phyloP scores from a whole-genome alignment of 1,140 invertebrate genomes.

The Leptopilina clavipes region DNA sequence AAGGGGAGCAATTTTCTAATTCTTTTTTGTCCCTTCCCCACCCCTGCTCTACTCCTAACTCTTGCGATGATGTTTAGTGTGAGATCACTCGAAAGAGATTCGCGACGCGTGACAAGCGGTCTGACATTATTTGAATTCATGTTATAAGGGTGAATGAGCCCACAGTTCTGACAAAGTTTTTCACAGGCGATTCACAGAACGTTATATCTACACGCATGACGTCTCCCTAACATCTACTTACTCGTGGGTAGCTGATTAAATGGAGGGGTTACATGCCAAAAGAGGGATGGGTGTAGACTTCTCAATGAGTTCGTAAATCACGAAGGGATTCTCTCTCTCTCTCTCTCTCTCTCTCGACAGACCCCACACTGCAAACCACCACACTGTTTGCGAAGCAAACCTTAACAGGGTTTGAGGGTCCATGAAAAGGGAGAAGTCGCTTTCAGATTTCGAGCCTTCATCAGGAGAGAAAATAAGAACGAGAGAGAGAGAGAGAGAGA shows the following conservation, averaged over 20 bases:
- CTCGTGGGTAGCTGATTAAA: slow-evolving; percentile 54
- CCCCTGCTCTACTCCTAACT: too few species aligned
- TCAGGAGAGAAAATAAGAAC: not conserved
- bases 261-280: slow-evolving; percentile 49
- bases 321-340: slow-evolving; percentile 52
- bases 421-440: slow-evolving; percentile 13
- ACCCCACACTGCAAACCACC: slow-evolving; percentile 44
- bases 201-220: slow-evolving; percentile 28
- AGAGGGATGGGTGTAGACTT: slow-evolving; percentile 50
- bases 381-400: slow-evolving; percentile 31
- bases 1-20: slow-evolving; percentile 24
- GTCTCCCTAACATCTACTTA: slow-evolving; percentile 18
- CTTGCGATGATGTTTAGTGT: not conserved
- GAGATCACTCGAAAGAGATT: slow-evolving; percentile 31
- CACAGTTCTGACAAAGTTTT: slow-evolving; percentile 33
- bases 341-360: slow-evolving; percentile 40
- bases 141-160: slow-evolving; percentile 23
- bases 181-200: slow-evolving; percentile 30
- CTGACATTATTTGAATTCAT: slow-evolving; percentile 32
- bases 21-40: not conserved
- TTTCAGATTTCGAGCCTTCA: slow-evolving; percentile 6
- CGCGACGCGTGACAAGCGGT: slow-evolving; percentile 24
- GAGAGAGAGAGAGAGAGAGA: slow-evolving; percentile 22
- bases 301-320: slow-evolving; percentile 60
- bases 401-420: not conserved